phyloP scores from a whole-genome alignment of 1,140 invertebrate genomes.

The Cecropterus lyciades region DNA sequence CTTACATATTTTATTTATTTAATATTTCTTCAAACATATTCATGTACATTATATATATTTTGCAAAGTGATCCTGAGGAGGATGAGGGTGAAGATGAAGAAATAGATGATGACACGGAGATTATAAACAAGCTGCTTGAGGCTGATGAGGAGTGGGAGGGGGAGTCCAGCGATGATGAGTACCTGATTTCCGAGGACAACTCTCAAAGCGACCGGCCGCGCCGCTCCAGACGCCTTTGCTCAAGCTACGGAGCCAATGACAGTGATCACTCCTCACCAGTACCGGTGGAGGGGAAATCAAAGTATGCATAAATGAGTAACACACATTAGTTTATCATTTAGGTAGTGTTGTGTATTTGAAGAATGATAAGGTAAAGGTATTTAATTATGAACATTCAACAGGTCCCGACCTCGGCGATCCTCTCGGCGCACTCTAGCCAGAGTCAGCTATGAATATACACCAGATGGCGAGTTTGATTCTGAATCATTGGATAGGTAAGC shows the following conservation, averaged over 20 bases:
- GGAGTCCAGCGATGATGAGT: slow-evolving; percentile 57
- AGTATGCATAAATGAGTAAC: slow-evolving; percentile 41
- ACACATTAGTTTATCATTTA: no score
- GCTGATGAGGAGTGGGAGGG: slow-evolving; percentile 60
- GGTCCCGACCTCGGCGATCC: slow-evolving; percentile 29
- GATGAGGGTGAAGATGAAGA: slow-evolving; percentile 63
- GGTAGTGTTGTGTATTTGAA: no score
- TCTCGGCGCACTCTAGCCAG: slow-evolving; percentile 21
- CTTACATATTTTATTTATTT: no score
- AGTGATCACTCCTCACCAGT: slow-evolving; percentile 51
- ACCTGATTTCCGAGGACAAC: slow-evolving; percentile 46
- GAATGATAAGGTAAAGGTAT: no score
- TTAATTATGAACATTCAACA: slow-evolving; percentile 4
- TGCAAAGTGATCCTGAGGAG: slow-evolving; percentile 46
- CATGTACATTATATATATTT: not conserved
- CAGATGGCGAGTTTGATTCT: slow-evolving; percentile 3
- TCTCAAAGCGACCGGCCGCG: slow-evolving; percentile 45
- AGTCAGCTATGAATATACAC: slow-evolving; percentile 21
- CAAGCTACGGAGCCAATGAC: slow-evolving; percentile 50
- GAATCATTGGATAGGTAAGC: slow-evolving; percentile 1
- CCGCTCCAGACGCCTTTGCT: slow-evolving; percentile 52
- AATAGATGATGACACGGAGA: slow-evolving; percentile 70
- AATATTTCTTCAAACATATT: no score
- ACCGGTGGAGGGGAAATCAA: slow-evolving; percentile 45
- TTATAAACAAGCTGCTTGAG: slow-evolving; percentile 66